Evolutionary conservation across 1,140 invertebrate genomes (phyloP), one percentile per base, ranked within the genome.

Genomic region (Phymorhynchus buccinoides): DNA sequence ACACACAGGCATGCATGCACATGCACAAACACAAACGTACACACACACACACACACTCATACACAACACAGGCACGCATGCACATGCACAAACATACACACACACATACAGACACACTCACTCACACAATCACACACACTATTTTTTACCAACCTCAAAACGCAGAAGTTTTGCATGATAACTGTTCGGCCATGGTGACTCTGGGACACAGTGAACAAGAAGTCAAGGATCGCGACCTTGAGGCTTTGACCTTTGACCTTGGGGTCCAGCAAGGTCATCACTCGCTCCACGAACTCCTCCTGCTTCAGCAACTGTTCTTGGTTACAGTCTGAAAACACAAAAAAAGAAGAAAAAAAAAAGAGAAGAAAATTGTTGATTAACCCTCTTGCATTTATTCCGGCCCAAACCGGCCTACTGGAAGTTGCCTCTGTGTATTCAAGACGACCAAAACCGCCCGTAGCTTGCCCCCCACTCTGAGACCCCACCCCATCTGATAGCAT

Each of bases 321-420:
- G 81, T 89, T 92, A 22, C 87, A 86, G 44, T 92, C 91, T 92
- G 88, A n/a, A n/a, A n/a, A n/a, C n/a, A n/a, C n/a, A n/a, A n/a
- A n/a, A n/a, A n/a, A n/a, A n/a, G n/a, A n/a, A n/a, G n/a, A n/a
- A n/a, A n/a, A n/a, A n/a, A n/a, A n/a, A n/a, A n/a, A n/a, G n/a
- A n/a, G n/a, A n/a, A n/a, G n/a, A n/a, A n/a, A n/a, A n/a, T n/a
- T n/a, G n/a, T n/a, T n/a, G n/a, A n/a, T n/a, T n/a, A n/a, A n/a
- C n/a, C n/a, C n/a, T n/a, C n/a, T n/a, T n/a, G n/a, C n/a, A n/a
- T n/a, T n/a, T n/a, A n/a, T n/a, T n/a, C n/a, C n/a, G n/a, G n/a
- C n/a, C n/a, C n/a, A n/a, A n/a, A n/a, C n/a, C n/a, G n/a, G n/a
- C n/a, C n/a, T n/a, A n/a, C n/a, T n/a, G n/a, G n/a, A n/a, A n/a